Base-by-base conservation (phyloP, 2,113 vertebrate species). In the Puma concolor region DNA sequence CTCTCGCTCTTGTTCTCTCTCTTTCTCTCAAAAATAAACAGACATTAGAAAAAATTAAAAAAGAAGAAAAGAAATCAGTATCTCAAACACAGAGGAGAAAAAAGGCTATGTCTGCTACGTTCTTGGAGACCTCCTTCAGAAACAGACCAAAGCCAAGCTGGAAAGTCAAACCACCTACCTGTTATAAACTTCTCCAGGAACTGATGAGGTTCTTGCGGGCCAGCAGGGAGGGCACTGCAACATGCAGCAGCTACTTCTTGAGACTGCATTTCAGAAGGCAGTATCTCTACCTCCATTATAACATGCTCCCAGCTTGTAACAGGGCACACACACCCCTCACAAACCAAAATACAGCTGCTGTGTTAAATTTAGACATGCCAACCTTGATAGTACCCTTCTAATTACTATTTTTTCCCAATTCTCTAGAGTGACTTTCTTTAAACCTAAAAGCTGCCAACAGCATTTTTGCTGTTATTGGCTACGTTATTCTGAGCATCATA, bases 331-430 rank as follows among this genome's bases (percentile, higher is more conserved):
- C 69, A 57, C 41, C 44, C 9, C 52, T 67, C 16, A 57, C 36
- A 95, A 92, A 79, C 63, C 87, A 83, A 97, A 92, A 92, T 88
- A 96, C 87, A 97, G 96, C 93, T 92, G 88, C n/a, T 7, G 15
- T 14, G 76, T 80, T 90, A 95, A 94, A 97, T 88, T 84, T 66
- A 97, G 74, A 91, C 33, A 87, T 87, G 90, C 74, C 67, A 92
- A 94, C 84, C 87, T 80, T 80, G 67, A 95, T 41, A 84, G 64
- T 38, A 29, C 27, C 92, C 90, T 97, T 83, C 86, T 96, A 96
- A 94, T 96, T 83, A 90, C 63, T 64, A 72, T 57, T 96, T 89
- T 83, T 76, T 63, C 80, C 67, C 93, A 96, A 94, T 92, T 86
- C 81, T 80, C 91, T 52, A n/a, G 12, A 94, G 27, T 69, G 16